Evolutionary conservation across 2,888 invertebrate species (phyloP).

Genomic region (Oscheius sp.): DNA sequence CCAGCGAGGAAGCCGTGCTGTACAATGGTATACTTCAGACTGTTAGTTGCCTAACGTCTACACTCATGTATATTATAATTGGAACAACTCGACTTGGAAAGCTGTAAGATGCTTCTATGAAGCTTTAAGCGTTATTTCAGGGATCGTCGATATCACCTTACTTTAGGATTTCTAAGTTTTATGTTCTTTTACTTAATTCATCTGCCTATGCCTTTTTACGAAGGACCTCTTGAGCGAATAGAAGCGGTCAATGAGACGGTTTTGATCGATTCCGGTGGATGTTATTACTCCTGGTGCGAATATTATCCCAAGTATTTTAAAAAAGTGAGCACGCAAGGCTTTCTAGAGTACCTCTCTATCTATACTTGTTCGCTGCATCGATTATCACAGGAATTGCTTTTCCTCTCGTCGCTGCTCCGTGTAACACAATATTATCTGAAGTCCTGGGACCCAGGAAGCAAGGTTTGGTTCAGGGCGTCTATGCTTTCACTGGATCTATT

Average conservation of each 20-base stretch:
- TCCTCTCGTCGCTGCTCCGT: conserved; percentile 47
- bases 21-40: conserved; percentile 52
- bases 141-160: conserved; percentile 39
- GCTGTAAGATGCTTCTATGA: background rate
- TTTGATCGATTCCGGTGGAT: conserved; percentile 33
- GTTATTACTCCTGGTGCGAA: conserved; percentile 47
- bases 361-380: conserved; percentile 39
- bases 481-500: conserved; percentile 21
- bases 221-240: conserved; percentile 33
- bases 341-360: conserved; percentile 36
- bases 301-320: conserved; percentile 16
- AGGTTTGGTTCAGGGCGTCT: conserved; percentile 20
- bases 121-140: conserved; percentile 26
- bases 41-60: conserved; percentile 40
- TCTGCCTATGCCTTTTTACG: conserved; percentile 50
- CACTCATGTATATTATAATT: conserved; percentile 38
- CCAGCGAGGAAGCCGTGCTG: conserved; percentile 46
- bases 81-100: conserved; percentile 44
- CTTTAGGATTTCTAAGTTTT: conserved; percentile 40
- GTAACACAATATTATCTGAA: conserved; percentile 46
- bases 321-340: background rate
- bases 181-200: conserved; percentile 42
- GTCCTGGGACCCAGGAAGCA: conserved; percentile 51
- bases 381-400: conserved; percentile 46
- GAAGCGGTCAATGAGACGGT: conserved; percentile 15